Conservation (phyloP, 1,140 invertebrate genomes). For the Brachionus plicatilis region DNA sequence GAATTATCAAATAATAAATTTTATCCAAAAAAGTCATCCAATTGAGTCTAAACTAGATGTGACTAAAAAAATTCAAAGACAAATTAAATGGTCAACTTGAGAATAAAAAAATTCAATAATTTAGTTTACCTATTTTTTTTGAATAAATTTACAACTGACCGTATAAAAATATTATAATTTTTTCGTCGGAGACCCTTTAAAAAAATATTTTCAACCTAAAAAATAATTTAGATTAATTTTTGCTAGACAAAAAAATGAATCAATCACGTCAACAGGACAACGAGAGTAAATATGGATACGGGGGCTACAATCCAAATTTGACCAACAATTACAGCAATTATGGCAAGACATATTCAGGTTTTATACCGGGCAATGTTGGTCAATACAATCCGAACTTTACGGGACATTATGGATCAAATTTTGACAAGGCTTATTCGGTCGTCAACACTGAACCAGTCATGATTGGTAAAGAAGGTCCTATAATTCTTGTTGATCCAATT, state of each 20-base stretch:
- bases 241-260: background rate
- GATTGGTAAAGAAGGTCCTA: background rate
- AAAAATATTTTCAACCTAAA: background rate
- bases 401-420: constrained; percentile 15
- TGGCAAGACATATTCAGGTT: background rate
- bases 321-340: constrained; percentile 16
- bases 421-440: constrained; percentile 19
- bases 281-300: background rate
- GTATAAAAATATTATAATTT: constrained; percentile 1
- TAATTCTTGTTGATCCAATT: constrained; percentile 26
- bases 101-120: background rate
- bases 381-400: constrained; percentile 9
- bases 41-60: background rate
- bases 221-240: constrained; percentile 8
- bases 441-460: constrained; percentile 23
- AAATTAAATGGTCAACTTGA: background rate
- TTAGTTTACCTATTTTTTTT: background rate
- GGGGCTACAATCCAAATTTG: background rate
- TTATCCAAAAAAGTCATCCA: background rate
- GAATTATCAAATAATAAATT: background rate
- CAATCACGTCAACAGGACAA: constrained; percentile 13
- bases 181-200: background rate
- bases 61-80: background rate
- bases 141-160: background rate
- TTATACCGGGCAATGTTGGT: constrained; percentile 3